phyloP scores from a whole-genome alignment of 2,113 vertebrate species.

The Neogale vison region DNA sequence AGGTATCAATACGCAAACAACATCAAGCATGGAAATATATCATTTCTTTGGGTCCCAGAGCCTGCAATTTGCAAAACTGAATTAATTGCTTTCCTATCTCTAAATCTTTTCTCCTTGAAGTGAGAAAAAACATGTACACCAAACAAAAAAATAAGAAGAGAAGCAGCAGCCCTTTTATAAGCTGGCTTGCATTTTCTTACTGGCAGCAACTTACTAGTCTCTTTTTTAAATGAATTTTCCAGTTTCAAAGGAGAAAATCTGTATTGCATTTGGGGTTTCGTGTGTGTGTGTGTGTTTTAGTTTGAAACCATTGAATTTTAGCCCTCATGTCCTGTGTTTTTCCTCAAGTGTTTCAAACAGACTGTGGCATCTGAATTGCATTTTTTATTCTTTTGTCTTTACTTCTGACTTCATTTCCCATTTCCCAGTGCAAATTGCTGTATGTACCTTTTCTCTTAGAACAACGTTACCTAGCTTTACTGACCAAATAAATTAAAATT shows the following conservation, averaged over 20 bases:
- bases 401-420: not conserved
- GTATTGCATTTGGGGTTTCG: constrained; percentile 40
- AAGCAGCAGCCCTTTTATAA: constrained; percentile 1
- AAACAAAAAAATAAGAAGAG: not conserved
- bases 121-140: constrained; percentile 44
- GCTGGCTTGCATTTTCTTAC: constrained; percentile 52
- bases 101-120: constrained; percentile 10
- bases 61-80: not conserved
- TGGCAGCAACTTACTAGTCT: constrained; percentile 61
- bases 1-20: not conserved
- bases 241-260: constrained; percentile 72
- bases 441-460: not conserved
- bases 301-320: constrained; percentile 46
- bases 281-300: not conserved
- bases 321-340: not conserved
- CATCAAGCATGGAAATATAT: constrained; percentile 5
- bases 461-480: not conserved
- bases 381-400: not conserved
- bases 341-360: not conserved
- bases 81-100: constrained; percentile 34
- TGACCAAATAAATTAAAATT: constrained; percentile 6
- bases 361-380: not conserved
- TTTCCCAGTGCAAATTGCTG: not conserved
- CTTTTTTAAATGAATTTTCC: constrained; percentile 66
- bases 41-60: not conserved